Base-by-base conservation (phyloP, 2,888 invertebrate genomes). In the Orthosia incerta region DNA sequence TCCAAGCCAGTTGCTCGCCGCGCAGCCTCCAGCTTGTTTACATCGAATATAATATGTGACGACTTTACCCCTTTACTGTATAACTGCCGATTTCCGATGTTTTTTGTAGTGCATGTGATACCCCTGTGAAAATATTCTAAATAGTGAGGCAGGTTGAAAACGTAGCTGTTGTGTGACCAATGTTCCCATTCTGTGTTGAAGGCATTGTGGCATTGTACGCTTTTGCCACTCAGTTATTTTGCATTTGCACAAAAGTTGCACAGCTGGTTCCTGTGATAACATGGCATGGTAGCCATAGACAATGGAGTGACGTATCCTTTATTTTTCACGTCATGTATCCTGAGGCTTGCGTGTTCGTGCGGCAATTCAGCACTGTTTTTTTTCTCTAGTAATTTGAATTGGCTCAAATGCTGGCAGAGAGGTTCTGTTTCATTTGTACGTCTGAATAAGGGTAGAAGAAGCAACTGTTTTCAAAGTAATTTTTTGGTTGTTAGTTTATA, bases 1-100 rank as follows among this genome's bases (percentile, higher is more conserved):
- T 89, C 89, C 90, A 87, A 93, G 94, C 94, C 95, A 95, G 96
- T 95, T 93, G 95, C 91, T 89, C 92, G 94, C 93, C 94, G 95
- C 94, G 93, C 95, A 95, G 95, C 95, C 96, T 96, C 95, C 93
- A 92, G 93, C 93, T 96, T 96, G 95, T 96, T 96, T 95, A 95
- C 95, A 93, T 90, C 87, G 83, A 89, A 83, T 86, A 84, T 60
- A 85, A 84, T 87, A 87, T 84, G 89, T 91, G 91, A 88, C 87
- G 88, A 85, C 88, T 85, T 88, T 77, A 78, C 76, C 67, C 68
- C 71, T 74, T 82, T 68, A 46, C 60, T 77, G 56, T 75, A 76
- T 62, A 79, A 79, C 71, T 76, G 74, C 59, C 51, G 66, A 76
- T 71, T 61, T 62, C 45, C 51, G 69, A 68, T 67, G 64, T 62